Evolutionary conservation across 2,797 vertebrate genomes (phyloP).

Genomic region (Babyrousa celebensis): DNA sequence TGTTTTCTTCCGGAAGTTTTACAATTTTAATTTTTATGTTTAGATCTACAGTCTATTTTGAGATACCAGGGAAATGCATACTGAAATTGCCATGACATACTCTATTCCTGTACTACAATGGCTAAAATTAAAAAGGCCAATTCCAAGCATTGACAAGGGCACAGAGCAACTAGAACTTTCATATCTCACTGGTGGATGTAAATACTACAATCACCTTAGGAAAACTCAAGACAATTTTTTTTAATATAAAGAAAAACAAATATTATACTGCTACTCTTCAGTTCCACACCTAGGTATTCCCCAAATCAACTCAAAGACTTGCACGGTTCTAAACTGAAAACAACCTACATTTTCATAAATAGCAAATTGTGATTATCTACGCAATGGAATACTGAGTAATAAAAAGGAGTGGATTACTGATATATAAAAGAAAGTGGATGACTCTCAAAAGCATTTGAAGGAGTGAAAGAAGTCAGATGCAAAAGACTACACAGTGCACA

Average conservation of each 20-base stretch:
- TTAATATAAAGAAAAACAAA: not conserved
- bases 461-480: slow-evolving; percentile 28
- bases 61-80: not conserved
- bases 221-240: not conserved
- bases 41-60: not conserved
- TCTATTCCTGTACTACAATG: not conserved
- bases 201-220: not conserved
- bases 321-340: not conserved
- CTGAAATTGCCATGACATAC: not conserved
- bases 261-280: not conserved
- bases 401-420: not conserved
- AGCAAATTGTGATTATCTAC: not conserved
- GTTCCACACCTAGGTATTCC: not conserved
- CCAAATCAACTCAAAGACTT: not conserved
- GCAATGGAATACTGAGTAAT: not conserved
- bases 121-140: not conserved
- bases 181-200: not conserved
- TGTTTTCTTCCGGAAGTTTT: slow-evolving; percentile 3
- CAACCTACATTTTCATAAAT: not conserved
- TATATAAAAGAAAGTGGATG: not conserved
- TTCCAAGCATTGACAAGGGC: not conserved
- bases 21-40: not conserved
- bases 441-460: not conserved
- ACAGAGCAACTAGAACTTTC: not conserved
- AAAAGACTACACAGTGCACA: not conserved